Percentiles rank a stretch among this genome's conserved stretches.
phyloP scores from a whole-genome alignment of 1,140 invertebrate species.

The Papilio aristodemus region DNA sequence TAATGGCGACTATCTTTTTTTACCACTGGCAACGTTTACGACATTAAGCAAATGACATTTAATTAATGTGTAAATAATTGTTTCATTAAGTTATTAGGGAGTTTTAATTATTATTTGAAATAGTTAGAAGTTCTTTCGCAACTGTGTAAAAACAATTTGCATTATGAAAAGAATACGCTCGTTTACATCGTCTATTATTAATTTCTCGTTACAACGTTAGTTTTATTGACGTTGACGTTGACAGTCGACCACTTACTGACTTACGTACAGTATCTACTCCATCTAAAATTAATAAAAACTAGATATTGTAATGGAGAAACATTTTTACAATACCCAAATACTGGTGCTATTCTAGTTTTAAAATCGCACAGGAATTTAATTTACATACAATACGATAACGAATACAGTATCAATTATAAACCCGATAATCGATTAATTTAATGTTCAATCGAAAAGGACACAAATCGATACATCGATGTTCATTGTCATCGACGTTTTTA shows the following conservation, averaged over 20 bases:
- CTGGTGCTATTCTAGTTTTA: constrained; percentile 67
- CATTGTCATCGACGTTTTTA: constrained; percentile 22
- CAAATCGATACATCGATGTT: constrained; percentile 50
- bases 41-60: neutral
- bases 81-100: neutral
- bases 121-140: neutral
- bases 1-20: neutral
- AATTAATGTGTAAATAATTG: neutral
- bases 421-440: constrained; percentile 54
- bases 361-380: constrained; percentile 59
- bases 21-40: constrained; percentile 9
- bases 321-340: constrained; percentile 69
- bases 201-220: neutral
- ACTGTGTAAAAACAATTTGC: neutral
- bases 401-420: constrained; percentile 44
- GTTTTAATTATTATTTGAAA: neutral
- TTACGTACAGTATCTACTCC: constrained; percentile 59
- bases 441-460: constrained; percentile 58
- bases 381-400: constrained; percentile 59
- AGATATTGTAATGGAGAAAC: constrained; percentile 64
- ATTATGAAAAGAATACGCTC: constrained; percentile 8
- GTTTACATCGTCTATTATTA: constrained; percentile 18
- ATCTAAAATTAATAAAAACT: constrained; percentile 70
- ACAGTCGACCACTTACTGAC: constrained; percentile 48
- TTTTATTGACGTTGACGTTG: constrained; percentile 44